Conservation (phyloP, 2,797 vertebrate species). For the Stomatorhinus walkeri region DNA sequence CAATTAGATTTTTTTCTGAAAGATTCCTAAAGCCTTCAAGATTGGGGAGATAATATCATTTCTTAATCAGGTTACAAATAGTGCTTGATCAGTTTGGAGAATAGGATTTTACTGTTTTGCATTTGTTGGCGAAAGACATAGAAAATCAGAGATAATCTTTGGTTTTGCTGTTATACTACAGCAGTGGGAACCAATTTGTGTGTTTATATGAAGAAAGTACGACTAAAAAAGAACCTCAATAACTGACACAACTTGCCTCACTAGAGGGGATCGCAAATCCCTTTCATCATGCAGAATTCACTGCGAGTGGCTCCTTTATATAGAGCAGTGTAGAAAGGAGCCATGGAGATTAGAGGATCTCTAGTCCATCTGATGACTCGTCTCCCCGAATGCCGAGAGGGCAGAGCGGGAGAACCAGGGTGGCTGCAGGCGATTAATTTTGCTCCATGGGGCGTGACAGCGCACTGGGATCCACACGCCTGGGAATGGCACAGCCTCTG, state of each 20-base stretch:
- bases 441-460: slow-evolving; percentile 1
- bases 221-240: background rate
- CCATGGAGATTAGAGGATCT: background rate
- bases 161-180: background rate
- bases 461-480: background rate
- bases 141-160: background rate
- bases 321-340: background rate
- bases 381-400: background rate
- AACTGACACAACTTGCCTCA: slow-evolving; percentile 7
- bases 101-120: background rate
- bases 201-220: background rate
- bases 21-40: background rate
- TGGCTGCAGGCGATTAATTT: background rate
- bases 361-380: background rate
- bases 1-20: background rate
- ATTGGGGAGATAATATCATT: background rate
- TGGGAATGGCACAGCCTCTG: background rate
- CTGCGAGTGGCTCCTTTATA: background rate
- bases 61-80: background rate
- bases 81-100: background rate
- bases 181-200: background rate
- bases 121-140: background rate
- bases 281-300: slow-evolving; percentile 4
- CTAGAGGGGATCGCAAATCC: background rate
- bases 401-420: background rate